phyloP scores from a whole-genome alignment of 2,888 invertebrate species.

The Calephelis perditalis region DNA sequence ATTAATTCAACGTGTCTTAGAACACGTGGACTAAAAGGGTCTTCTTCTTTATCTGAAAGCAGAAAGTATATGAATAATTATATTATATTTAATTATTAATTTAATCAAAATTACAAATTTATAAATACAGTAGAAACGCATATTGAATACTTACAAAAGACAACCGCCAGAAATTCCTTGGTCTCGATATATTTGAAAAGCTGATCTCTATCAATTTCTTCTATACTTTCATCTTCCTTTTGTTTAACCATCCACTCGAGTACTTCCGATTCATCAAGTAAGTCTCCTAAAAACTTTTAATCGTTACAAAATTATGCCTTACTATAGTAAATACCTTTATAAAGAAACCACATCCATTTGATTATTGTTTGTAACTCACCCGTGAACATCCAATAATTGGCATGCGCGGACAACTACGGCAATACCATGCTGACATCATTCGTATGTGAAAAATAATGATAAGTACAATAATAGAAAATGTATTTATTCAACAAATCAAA shows the following conservation, averaged over 20 bases:
- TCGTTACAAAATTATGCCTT: slow-evolving; percentile 41
- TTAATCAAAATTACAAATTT: no score
- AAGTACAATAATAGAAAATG: slow-evolving; percentile 63
- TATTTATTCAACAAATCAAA: slow-evolving; percentile 73
- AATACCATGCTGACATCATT: slow-evolving; percentile 77
- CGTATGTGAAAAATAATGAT: slow-evolving; percentile 63
- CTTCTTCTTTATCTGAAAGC: slow-evolving; percentile 86
- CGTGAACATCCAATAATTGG: slow-evolving; percentile 61
- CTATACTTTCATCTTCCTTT: slow-evolving; percentile 94
- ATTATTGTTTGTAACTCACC: slow-evolving; percentile 67
- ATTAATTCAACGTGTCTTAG: slow-evolving; percentile 93
- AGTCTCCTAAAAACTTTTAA: slow-evolving; percentile 69
- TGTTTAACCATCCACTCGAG: slow-evolving; percentile 95
- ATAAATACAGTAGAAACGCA: not conserved
- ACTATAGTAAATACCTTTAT: slow-evolving; percentile 36
- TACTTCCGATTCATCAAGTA: slow-evolving; percentile 87
- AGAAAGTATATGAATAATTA: not conserved
- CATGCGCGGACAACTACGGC: slow-evolving; percentile 71
- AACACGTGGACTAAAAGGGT: slow-evolving; percentile 87
- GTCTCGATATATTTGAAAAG: slow-evolving; percentile 91
- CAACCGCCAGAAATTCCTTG: slow-evolving; percentile 93
- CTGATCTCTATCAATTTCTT: slow-evolving; percentile 90
- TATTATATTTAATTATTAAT: no score
- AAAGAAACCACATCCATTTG: slow-evolving; percentile 77
- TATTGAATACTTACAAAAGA: slow-evolving; percentile 90